These are phyloP conservation scores for Aphidius ervi DNA, from an alignment of 1,140 invertebrate genomes.

Conservation along the genomic window DNA sequence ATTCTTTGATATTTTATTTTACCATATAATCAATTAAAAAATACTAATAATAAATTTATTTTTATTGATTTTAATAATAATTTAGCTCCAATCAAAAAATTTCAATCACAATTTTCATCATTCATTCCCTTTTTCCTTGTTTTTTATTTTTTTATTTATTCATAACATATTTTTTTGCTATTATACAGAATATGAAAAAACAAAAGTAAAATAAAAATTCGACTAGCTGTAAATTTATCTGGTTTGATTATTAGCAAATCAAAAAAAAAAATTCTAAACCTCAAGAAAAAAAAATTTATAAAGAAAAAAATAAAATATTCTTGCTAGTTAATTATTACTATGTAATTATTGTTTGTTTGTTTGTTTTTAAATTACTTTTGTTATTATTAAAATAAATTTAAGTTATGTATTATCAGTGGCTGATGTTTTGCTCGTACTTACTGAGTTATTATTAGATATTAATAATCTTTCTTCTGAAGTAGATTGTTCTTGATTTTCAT, in stretches of 20 bases:
- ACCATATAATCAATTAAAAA: no score
- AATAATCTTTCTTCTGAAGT: neutral
- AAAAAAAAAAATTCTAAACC: neutral
- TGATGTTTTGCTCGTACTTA: neutral
- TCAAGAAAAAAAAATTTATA: no score
- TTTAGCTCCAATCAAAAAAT: neutral
- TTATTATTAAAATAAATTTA: no score
- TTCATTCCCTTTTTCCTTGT: neutral
- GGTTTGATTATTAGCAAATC: no score
- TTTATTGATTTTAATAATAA: no score
- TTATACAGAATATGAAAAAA: slow-evolving; percentile 6
- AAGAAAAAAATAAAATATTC: no score
- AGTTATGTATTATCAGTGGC: neutral
- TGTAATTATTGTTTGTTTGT: no score
- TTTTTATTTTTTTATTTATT: neutral
- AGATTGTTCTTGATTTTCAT: slow-evolving; percentile 6
- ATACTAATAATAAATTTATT: no score
- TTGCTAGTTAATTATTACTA: no score
- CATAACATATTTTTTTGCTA: no score
- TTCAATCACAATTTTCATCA: neutral
- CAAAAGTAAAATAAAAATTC: slow-evolving; percentile 11
- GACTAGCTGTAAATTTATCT: slow-evolving; percentile 19
- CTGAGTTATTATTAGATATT: neutral
- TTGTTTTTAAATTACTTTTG: no score
- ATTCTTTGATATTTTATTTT: no score